Evolutionary conservation across 2,797 vertebrate species (phyloP), one percentile per base, ranked within the genome.

Genomic region (Spatula versicolor): DNA sequence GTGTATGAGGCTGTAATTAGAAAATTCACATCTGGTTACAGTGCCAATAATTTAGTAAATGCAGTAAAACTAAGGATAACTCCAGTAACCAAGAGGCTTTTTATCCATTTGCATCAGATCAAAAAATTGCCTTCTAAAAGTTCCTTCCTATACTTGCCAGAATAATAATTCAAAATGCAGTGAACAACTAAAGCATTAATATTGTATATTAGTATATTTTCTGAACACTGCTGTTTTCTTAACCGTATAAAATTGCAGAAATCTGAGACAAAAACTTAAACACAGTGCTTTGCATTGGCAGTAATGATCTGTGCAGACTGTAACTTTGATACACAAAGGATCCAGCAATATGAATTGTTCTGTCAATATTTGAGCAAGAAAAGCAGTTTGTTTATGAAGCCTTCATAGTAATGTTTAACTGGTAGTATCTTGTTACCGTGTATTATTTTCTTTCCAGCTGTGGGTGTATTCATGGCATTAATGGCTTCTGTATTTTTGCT

Each of bases 361-460:
- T 43, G 56, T 89, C 84, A 78, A 88, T 93, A 92, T 89, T 81
- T 94, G 82, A 92, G 25, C 37, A 83, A 83, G 73, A 30, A 91
- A 91, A 75, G 59, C 50, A 43, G 58, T 89, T 93, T 86, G 39
- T 89, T 75, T 83, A 39, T 73, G 58, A 92, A 91, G 25, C 31
- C 31, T 81, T 88, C 73, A 55, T n/a, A 88, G 20, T 72, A 84
- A 55, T 90, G 72, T 63, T 88, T 92, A 86, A 76, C 78, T 95
- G 39, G 46, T 78, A 76, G 22, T 86, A 81, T 54, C 84, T 93
- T 21, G 35, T 90, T 62, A 23, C 37, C 43, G 7, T 92, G 41
- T 75, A 39, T 93, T 64, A 28, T 72, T 93, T 91, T 93, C 2
- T 0, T 83, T 56, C 58, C 15, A 78, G 9, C 69, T 79, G 30